phyloP scores from a whole-genome alignment of 2,888 invertebrate genomes.

The Trissonchulus latispiculum region DNA sequence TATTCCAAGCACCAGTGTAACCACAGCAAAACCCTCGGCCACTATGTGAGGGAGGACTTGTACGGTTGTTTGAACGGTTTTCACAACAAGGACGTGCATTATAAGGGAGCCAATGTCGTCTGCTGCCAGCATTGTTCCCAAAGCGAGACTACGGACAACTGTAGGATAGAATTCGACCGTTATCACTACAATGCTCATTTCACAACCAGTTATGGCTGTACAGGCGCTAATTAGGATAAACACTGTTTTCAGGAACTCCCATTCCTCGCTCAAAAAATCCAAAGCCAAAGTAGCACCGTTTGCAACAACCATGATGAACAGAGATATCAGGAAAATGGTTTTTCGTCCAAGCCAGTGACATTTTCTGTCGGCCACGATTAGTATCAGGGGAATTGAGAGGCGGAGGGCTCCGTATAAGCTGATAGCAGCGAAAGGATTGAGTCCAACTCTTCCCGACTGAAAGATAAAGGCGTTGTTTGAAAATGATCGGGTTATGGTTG shows the following conservation, averaged over 20 bases:
- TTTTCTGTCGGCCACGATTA: neutral
- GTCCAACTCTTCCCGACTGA: neutral
- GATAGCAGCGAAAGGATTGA: neutral
- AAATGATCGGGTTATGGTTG: neutral
- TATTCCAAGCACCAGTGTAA: slow-evolving; percentile 3
- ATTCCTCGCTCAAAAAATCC: neutral
- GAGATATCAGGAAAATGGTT: neutral
- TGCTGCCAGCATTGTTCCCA: slow-evolving; percentile 1
- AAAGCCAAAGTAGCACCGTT: neutral
- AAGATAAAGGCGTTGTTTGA: neutral
- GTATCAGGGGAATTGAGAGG: neutral
- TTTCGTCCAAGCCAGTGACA: neutral
- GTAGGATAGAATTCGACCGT: slow-evolving; percentile 13
- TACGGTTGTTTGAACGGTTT: no score
- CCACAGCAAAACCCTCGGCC: neutral
- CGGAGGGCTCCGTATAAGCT: neutral
- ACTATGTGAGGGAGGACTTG: neutral
- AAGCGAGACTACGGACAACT: neutral
- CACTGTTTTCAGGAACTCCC: neutral
- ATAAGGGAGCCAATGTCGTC: neutral
- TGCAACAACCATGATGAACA: neutral
- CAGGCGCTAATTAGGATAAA: slow-evolving; percentile 7
- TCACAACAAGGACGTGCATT: neutral
- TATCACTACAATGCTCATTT: slow-evolving; percentile 3
- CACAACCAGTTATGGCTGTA: neutral